Evolutionary conservation across 2,888 invertebrate species (phyloP).

Genomic region (Galerucella calmariensis): DNA sequence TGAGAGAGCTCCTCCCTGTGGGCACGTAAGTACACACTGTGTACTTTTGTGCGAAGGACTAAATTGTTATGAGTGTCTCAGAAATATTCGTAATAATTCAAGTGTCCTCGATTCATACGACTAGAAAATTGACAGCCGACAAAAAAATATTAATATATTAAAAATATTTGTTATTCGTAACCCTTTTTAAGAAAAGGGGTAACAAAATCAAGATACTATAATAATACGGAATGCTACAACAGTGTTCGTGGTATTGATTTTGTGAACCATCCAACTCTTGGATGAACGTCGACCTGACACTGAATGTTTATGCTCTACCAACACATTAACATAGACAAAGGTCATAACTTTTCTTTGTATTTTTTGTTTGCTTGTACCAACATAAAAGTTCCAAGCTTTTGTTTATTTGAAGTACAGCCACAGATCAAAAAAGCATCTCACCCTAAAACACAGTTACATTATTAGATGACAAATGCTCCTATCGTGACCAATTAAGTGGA

Average conservation of each 20-base stretch:
- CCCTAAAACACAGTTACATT: neutral
- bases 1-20: no score
- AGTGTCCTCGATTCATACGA: no score
- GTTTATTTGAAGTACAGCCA: neutral
- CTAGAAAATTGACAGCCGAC: neutral
- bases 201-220: constrained; percentile 12
- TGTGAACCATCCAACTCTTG: constrained; percentile 37
- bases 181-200: constrained; percentile 10
- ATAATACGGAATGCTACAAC: constrained; percentile 17
- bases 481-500: neutral
- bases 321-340: constrained; percentile 51
- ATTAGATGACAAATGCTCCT: neutral
- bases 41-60: no score
- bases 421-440: neutral
- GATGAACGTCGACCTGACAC: constrained; percentile 37
- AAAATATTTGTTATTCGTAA: constrained; percentile 2
- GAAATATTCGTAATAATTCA: no score
- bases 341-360: constrained; percentile 43
- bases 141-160: neutral
- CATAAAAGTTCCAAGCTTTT: neutral
- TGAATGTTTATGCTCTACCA: constrained; percentile 43
- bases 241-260: constrained; percentile 42
- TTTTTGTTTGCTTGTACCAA: constrained; percentile 21
- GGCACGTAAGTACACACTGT: no score
- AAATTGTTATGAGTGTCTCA: no score